These are phyloP conservation scores for Holacanthella duospinosa DNA, from an alignment of 2,888 invertebrate genomes.

Conservation along the genomic window DNA sequence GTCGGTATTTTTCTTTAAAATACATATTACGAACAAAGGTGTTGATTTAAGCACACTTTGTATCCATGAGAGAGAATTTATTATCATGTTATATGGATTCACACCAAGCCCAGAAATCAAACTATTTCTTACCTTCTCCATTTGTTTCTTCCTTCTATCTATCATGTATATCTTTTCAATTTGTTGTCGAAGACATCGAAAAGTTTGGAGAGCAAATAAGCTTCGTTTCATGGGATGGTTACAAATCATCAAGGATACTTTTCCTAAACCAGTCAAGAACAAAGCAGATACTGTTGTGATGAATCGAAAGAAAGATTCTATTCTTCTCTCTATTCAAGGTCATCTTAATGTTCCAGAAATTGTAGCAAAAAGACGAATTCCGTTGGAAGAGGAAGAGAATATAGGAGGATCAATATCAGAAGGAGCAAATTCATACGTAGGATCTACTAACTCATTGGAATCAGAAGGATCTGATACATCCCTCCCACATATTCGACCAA, in stretches of 20 bases:
- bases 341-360: conserved; percentile 13
- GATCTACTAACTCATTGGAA: not conserved
- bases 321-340: conserved; percentile 16
- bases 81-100: conserved; percentile 30
- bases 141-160: conserved; percentile 13
- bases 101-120: conserved; percentile 27
- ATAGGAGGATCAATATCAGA: not conserved
- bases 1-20: not conserved
- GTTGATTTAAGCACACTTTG: conserved; percentile 27
- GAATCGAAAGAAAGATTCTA: conserved; percentile 12
- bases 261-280: conserved; percentile 20
- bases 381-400: not conserved
- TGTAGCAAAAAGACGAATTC: not conserved
- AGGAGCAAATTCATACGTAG: not conserved
- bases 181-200: conserved; percentile 18
- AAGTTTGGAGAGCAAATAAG: conserved; percentile 26
- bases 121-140: conserved; percentile 21
- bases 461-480: not conserved
- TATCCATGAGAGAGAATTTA: conserved; percentile 25
- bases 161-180: conserved; percentile 20
- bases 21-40: conserved; percentile 3
- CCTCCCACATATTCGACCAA: conserved; percentile 12
- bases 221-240: conserved; percentile 22
- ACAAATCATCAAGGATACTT: conserved; percentile 22
- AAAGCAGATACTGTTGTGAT: not conserved